Conservation (phyloP, 2,113 vertebrate genomes). For the Entomyzon cyanotis region DNA sequence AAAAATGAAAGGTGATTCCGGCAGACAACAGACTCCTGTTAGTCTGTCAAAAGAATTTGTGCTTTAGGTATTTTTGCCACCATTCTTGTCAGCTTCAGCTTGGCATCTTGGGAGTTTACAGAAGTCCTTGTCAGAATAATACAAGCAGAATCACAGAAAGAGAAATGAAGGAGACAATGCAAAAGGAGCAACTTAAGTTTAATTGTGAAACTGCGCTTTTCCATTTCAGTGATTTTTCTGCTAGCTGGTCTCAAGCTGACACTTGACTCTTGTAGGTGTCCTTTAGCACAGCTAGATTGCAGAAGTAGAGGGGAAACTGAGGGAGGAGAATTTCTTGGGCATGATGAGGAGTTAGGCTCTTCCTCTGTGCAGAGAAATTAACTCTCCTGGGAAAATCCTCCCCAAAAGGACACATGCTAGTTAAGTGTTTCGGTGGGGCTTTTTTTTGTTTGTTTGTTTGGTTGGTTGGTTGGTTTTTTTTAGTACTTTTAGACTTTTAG, state of each 20-base stretch:
- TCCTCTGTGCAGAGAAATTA: background rate
- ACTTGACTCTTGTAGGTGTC: conserved; percentile 26
- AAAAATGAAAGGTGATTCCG: conserved; percentile 48
- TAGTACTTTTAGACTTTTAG: background rate
- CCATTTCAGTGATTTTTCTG: background rate
- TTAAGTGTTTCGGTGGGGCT: background rate
- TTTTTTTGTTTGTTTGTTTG: background rate
- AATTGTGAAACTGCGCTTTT: conserved; percentile 23
- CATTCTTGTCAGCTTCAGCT: conserved; percentile 60
- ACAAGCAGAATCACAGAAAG: conserved; percentile 9
- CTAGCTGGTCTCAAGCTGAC: conserved; percentile 4
- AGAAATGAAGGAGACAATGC: conserved; percentile 30
- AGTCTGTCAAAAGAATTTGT: conserved; percentile 58
- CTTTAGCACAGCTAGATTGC: background rate
- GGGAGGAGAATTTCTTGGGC: background rate
- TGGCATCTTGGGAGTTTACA: conserved; percentile 42
- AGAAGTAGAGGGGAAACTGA: background rate
- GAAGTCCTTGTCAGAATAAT: conserved; percentile 61
- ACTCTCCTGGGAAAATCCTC: background rate
- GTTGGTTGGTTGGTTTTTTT: background rate
- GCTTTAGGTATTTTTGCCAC: conserved; percentile 40
- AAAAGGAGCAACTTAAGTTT: conserved; percentile 37
- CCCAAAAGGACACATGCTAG: background rate
- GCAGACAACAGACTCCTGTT: conserved; percentile 35
- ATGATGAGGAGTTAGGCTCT: background rate